Percentiles rank a stretch among this genome's conserved stretches.
These are phyloP conservation scores for Cydia pomonella DNA, from an alignment of 1,140 invertebrate genomes.

Conservation along the genomic window DNA sequence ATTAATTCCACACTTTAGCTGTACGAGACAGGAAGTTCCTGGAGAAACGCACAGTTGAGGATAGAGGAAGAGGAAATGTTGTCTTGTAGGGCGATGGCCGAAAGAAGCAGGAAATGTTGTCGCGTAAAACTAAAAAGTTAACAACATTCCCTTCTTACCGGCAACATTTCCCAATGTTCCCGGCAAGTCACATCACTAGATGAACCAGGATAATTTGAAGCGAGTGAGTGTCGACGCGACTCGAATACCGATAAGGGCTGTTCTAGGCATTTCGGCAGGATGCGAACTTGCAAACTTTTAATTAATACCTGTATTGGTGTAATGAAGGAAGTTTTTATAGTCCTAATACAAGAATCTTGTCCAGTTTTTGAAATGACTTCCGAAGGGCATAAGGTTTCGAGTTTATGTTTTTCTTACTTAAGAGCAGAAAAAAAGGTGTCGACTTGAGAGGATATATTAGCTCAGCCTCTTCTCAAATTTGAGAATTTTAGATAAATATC, in stretches of 20 bases:
- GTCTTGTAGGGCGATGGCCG: too few relatives aligned
- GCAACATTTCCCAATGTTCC: neutral
- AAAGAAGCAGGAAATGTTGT: too few relatives aligned
- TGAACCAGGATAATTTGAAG: slow-evolving; percentile 6
- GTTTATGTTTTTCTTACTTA: neutral
- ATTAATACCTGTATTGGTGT: slow-evolving; percentile 5
- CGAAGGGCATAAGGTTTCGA: neutral
- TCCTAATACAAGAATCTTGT: neutral
- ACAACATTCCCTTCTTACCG: too few relatives aligned
- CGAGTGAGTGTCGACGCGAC: neutral
- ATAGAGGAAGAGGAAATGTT: neutral
- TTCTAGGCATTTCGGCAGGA: neutral
- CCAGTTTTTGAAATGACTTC: neutral
- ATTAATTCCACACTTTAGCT: too few relatives aligned
- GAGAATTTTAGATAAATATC: too few relatives aligned
- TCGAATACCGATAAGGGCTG: neutral
- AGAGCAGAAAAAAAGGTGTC: too few relatives aligned
- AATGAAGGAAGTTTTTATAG: slow-evolving; percentile 17
- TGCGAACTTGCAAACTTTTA: slow-evolving; percentile 4
- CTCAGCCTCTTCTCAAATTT: too few relatives aligned
- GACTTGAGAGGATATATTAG: too few relatives aligned
- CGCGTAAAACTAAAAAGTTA: too few relatives aligned
- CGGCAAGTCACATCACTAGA: neutral
- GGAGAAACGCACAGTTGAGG: too few relatives aligned
- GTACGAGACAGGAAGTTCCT: too few relatives aligned